These are phyloP conservation scores for Alentia gelatinosa DNA, from an alignment of 2,888 invertebrate species.

Conservation along the genomic window DNA sequence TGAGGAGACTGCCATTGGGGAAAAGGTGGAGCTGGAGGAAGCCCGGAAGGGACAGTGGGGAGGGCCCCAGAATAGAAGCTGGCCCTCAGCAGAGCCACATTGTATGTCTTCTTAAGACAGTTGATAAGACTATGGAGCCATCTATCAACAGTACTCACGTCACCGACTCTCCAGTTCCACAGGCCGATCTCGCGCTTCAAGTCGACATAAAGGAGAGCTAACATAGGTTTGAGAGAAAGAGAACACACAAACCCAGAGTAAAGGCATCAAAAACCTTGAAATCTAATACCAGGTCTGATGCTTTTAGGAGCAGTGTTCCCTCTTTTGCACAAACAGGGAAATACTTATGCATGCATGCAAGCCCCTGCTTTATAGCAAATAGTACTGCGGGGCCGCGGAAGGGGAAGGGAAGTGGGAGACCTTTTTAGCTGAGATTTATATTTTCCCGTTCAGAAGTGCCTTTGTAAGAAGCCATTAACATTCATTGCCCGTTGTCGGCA, in stretches of 20 bases:
- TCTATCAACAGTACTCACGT: slow-evolving; percentile 20
- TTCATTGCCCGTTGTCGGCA: not conserved
- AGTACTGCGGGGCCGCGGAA: not conserved
- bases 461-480: slow-evolving; percentile 22
- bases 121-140: slow-evolving; percentile 48
- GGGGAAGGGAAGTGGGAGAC: not conserved
- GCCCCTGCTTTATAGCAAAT: slow-evolving; percentile 10
- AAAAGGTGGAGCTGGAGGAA: not conserved
- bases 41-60: not conserved
- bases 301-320: slow-evolving; percentile 13
- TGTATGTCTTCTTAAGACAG: slow-evolving; percentile 52
- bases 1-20: not conserved
- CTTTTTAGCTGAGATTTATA: slow-evolving; percentile 15
- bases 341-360: slow-evolving; percentile 40
- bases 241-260: not conserved
- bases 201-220: not conserved
- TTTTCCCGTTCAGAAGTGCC: not conserved
- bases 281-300: not conserved
- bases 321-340: slow-evolving; percentile 6
- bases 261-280: not conserved
- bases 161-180: not conserved
- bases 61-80: slow-evolving; percentile 26
- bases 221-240: not conserved
- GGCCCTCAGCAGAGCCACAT: slow-evolving; percentile 25
- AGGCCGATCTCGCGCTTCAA: not conserved